Evolutionary conservation across 2,888 invertebrate species (phyloP).

Genomic region (Cerastoderma edule): DNA sequence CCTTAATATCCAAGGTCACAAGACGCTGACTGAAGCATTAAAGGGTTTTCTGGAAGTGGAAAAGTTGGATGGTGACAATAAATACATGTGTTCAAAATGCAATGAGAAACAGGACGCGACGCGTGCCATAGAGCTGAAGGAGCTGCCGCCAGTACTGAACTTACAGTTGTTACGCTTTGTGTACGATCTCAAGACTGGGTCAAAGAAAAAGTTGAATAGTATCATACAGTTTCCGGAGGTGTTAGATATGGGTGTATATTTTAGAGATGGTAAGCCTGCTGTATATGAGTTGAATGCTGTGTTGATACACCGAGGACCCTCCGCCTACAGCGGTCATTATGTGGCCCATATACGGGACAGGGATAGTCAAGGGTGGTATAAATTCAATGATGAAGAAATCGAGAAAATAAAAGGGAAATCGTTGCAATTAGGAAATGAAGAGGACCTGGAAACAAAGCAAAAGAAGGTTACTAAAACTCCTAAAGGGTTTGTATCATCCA

Average conservation of each 20-base stretch:
- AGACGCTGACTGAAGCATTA: slow-evolving; percentile 85
- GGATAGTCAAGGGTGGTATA: slow-evolving; percentile 86
- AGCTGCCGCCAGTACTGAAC: slow-evolving; percentile 87
- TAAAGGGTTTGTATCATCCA: slow-evolving; percentile 85
- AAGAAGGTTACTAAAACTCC: slow-evolving; percentile 69
- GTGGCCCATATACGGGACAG: slow-evolving; percentile 86
- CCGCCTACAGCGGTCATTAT: slow-evolving; percentile 89
- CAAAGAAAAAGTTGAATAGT: slow-evolving; percentile 87
- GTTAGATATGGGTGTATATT: slow-evolving; percentile 86
- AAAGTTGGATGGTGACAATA: slow-evolving; percentile 86
- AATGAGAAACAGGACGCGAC: slow-evolving; percentile 86
- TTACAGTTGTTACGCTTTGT: slow-evolving; percentile 87
- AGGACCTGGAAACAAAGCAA: slow-evolving; percentile 82
- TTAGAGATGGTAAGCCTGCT: slow-evolving; percentile 24
- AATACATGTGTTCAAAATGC: slow-evolving; percentile 87
- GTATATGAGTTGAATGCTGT: slow-evolving; percentile 87
- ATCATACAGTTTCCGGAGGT: slow-evolving; percentile 87
- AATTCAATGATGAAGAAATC: slow-evolving; percentile 87
- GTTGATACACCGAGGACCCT: slow-evolving; percentile 88
- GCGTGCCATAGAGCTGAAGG: slow-evolving; percentile 85
- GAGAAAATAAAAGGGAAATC: slow-evolving; percentile 83
- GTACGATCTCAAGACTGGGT: slow-evolving; percentile 87
- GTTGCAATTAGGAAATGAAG: slow-evolving; percentile 83
- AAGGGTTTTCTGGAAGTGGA: slow-evolving; percentile 87
- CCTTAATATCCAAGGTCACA: slow-evolving; percentile 86